Conservation (phyloP, 2,113 vertebrate species). For the Varanus salvator region DNA sequence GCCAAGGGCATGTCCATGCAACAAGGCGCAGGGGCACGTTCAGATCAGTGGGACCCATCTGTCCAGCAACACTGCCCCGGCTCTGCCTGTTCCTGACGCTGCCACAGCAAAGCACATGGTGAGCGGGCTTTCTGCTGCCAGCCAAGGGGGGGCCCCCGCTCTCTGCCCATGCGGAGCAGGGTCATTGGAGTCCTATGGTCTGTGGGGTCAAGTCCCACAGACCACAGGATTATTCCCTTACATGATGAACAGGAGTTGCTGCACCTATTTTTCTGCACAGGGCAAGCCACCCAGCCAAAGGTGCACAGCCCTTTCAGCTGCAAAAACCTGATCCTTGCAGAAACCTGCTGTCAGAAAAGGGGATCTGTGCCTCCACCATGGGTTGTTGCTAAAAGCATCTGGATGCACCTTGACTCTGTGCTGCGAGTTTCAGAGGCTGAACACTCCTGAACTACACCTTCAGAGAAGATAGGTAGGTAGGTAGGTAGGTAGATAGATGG, state of each 20-base stretch:
- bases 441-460: not conserved
- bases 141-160: too few species aligned
- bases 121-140: too few species aligned
- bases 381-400: not conserved
- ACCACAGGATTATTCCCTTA: not conserved
- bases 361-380: not conserved
- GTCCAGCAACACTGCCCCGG: too few species aligned
- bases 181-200: too few species aligned
- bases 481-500: not conserved
- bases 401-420: not conserved
- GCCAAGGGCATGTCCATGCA: too few species aligned
- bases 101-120: too few species aligned
- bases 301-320: not conserved
- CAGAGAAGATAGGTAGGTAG: not conserved
- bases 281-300: not conserved
- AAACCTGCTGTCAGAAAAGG: not conserved
- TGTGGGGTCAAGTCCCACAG: too few species aligned
- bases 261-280: not conserved
- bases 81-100: too few species aligned
- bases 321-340: not conserved
- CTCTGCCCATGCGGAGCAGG: too few species aligned
- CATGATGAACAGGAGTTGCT: not conserved
- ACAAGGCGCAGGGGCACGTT: too few species aligned
- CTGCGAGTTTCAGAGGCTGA: too few species aligned
- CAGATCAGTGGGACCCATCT: too few species aligned